Conservation (phyloP, 2,113 vertebrate genomes). For the Arothron firmamentum region DNA sequence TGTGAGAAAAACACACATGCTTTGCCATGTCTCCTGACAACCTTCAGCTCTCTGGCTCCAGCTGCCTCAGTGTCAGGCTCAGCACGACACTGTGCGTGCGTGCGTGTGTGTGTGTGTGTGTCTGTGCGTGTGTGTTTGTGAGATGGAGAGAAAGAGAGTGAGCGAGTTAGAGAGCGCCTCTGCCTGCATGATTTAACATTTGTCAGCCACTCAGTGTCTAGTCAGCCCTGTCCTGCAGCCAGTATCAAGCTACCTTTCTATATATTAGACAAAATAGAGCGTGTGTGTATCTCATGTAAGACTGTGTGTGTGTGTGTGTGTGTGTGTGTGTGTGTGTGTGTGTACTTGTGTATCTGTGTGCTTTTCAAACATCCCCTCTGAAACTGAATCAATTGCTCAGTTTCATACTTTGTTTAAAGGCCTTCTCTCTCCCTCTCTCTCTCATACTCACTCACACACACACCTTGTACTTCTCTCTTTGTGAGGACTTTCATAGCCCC, state of each 20-base stretch:
- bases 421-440: constrained; percentile 14
- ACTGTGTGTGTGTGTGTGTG: constrained; percentile 6
- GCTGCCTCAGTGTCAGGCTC: constrained; percentile 70
- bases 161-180: constrained; percentile 34
- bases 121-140: constrained; percentile 24
- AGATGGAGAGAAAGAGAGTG: constrained; percentile 1
- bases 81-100: constrained; percentile 56
- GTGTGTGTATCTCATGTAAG: constrained; percentile 27
- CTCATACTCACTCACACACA: not conserved
- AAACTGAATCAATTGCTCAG: constrained; percentile 57
- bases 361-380: constrained; percentile 48
- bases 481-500: too few relatives aligned
- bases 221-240: constrained; percentile 60
- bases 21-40: constrained; percentile 73
- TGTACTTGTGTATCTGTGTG: constrained; percentile 18
- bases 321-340: constrained; percentile 19
- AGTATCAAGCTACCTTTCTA: constrained; percentile 48
- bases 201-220: constrained; percentile 69
- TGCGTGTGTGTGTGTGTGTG: constrained; percentile 26
- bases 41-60: constrained; percentile 72
- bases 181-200: constrained; percentile 74
- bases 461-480: constrained; percentile 12
- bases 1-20: constrained; percentile 74
- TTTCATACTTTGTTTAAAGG: constrained; percentile 3
- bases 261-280: constrained; percentile 60